Percentiles rank a stretch among this genome's conserved stretches.
These are phyloP conservation scores for Dynastes hyllus DNA, from an alignment of 2,888 invertebrate species.

Conservation along the genomic window DNA sequence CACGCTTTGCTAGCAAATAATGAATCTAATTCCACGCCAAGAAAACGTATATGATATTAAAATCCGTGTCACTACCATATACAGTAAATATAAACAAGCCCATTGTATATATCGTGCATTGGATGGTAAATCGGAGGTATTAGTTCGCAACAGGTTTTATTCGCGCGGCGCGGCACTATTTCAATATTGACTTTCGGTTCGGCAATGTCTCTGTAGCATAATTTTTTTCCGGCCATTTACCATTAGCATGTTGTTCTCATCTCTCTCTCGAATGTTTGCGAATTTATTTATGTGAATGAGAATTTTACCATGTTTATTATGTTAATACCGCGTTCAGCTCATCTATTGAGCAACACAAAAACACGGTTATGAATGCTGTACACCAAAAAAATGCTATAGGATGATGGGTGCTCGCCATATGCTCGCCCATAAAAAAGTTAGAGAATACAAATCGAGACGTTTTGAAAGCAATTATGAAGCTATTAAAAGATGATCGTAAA, in stretches of 20 bases:
- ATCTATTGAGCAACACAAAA: background rate
- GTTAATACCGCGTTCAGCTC: background rate
- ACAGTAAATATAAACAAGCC: slow-evolving; percentile 49
- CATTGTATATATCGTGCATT: slow-evolving; percentile 48
- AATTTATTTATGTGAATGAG: slow-evolving; percentile 41
- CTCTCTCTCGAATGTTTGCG: slow-evolving; percentile 21
- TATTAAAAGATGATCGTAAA: slow-evolving; percentile 5
- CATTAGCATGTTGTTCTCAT: too few relatives aligned
- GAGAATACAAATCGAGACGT: background rate
- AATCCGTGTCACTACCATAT: slow-evolving; percentile 50
- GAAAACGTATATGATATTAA: slow-evolving; percentile 30
- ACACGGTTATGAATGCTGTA: too few relatives aligned
- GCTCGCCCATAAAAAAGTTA: slow-evolving; percentile 1
- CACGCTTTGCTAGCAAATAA: too few relatives aligned
- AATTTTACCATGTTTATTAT: too few relatives aligned
- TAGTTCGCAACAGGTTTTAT: slow-evolving; percentile 51
- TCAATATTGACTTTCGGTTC: slow-evolving; percentile 51
- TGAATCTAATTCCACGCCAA: background rate
- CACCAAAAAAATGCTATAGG: background rate
- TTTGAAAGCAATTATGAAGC: background rate
- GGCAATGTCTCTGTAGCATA: slow-evolving; percentile 33
- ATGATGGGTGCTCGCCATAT: slow-evolving; percentile 8
- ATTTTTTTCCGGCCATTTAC: slow-evolving; percentile 31
- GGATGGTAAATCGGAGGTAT: slow-evolving; percentile 49
- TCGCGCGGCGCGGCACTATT: slow-evolving; percentile 47